These are phyloP conservation scores for Poecile atricapillus DNA, from an alignment of 2,113 vertebrate genomes.

Conservation along the genomic window DNA sequence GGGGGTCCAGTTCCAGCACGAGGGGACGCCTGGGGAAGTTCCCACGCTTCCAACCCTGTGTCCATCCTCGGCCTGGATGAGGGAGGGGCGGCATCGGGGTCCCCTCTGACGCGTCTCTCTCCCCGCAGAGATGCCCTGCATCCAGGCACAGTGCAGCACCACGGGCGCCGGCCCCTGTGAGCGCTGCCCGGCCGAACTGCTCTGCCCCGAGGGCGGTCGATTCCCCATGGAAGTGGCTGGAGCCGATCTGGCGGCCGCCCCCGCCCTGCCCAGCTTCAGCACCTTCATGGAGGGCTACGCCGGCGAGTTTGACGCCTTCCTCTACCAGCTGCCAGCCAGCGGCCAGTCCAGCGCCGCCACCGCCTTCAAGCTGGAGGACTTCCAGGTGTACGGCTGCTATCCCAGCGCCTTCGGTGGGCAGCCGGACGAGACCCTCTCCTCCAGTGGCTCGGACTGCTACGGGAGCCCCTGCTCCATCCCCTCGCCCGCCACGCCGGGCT, in stretches of 20 bases:
- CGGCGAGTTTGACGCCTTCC: conserved; percentile 85
- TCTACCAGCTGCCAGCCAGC: conserved; percentile 81
- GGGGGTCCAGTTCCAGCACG: rapidly evolving
- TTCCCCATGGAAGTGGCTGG: conserved; percentile 82
- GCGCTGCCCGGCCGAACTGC: conserved; percentile 77
- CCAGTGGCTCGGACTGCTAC: conserved; percentile 88
- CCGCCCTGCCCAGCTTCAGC: conserved; percentile 84
- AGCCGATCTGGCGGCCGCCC: conserved; percentile 69
- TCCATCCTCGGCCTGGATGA: neutral
- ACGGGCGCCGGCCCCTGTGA: conserved; percentile 75
- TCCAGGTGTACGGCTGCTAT: conserved; percentile 92
- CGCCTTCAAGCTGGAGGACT: conserved; percentile 86
- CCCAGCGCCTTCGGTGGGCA: conserved; percentile 79
- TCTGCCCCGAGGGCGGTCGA: conserved; percentile 81
- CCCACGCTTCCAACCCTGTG: rapidly evolving
- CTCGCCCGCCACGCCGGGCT: conserved; percentile 83
- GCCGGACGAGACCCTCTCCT: conserved; percentile 83
- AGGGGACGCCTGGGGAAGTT: neutral
- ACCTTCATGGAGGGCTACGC: conserved; percentile 85
- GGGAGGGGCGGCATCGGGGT: rapidly evolving
- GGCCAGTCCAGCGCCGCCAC: conserved; percentile 39
- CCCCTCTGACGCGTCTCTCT: neutral
- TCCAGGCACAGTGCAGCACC: conserved; percentile 86
- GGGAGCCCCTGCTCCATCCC: conserved; percentile 84
- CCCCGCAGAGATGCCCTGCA: conserved; percentile 90